A percentile compares a stretch with the other conserved stretches of the same genome.
phyloP scores from a whole-genome alignment of 1,140 invertebrate species.

The Drosophila pectinifera region DNA sequence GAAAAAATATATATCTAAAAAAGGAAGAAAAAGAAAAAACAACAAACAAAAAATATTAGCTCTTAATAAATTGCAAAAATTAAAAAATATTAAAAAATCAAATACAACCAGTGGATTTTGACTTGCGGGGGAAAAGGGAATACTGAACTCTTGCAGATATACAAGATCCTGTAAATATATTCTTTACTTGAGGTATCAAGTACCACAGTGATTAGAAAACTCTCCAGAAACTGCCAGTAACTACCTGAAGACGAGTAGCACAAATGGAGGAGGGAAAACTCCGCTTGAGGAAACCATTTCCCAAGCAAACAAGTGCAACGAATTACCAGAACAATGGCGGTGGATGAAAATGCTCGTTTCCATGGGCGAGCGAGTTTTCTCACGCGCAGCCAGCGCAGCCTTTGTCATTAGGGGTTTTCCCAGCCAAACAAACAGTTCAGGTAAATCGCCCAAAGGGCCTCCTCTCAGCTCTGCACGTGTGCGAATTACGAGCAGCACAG shows the following conservation, averaged over 20 bases:
- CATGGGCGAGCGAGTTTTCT: conserved; percentile 70
- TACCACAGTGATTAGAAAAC: too few relatives aligned
- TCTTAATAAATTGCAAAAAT: conserved; percentile 53
- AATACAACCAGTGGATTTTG: conserved; percentile 20
- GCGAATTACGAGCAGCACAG: conserved; percentile 46
- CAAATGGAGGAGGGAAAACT: conserved; percentile 37
- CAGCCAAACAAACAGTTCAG: conserved; percentile 32
- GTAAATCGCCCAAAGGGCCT: conserved; percentile 25
- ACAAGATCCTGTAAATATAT: background rate
- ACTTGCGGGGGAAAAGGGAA: background rate
- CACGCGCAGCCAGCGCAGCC: conserved; percentile 52
- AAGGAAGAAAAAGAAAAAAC: conserved; percentile 16
- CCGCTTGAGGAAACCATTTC: conserved; percentile 62
- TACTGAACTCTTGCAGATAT: too few relatives aligned
- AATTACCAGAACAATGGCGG: conserved; percentile 47
- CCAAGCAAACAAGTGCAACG: conserved; percentile 81
- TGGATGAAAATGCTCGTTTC: conserved; percentile 53
- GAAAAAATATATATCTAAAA: conserved; percentile 46
- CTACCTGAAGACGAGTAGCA: conserved; percentile 56
- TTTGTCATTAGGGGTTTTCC: conserved; percentile 66
- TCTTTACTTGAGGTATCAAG: too few relatives aligned
- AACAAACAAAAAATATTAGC: conserved; percentile 31
- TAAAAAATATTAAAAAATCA: conserved; percentile 65
- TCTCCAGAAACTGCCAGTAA: conserved; percentile 10
- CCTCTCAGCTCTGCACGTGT: conserved; percentile 66